Base-by-base conservation (phyloP, 2,113 vertebrate genomes). In the Grallaria varia region DNA sequence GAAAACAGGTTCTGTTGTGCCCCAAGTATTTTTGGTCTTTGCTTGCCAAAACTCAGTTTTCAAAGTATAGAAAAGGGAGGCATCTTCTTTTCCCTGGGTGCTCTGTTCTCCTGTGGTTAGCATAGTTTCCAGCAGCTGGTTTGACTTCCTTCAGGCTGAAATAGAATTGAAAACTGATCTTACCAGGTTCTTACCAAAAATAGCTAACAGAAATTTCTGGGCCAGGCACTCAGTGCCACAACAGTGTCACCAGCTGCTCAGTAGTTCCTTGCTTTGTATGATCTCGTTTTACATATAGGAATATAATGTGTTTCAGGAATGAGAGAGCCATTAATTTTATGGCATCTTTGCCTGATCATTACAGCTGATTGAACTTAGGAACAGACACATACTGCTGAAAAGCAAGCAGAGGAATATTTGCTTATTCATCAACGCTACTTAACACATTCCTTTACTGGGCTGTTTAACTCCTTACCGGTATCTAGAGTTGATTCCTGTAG, bases 381-480 rank as follows among this genome's bases (percentile, higher is more conserved):
- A 56, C 22, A 69, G 37, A 56, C 17, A 76, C 4, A 37, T 3
- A 21, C 8, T n/a, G 60, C 18, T 24, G 47, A 37, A 47, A 78
- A 85, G n/a, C 23, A 62, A 74, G 9, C 25, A 39, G 78, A 75
- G 27, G 10, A 72, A 23, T 49, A 72, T 66, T 56, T 85, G 20
- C 18, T 39, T 53, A 77, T 73, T 73, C 2, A 6, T 56, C 28
- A 40, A 3, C 12, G 4, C n/a, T 33, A 53, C 25, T 63, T 55
- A 63, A 49, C 27, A 23, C 0, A 0, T 39, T 13, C 31, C 14
- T 45, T 50, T 56, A 37, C 63, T 77, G 37, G 60, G 25, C 27
- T 75, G 31, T 24, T 91, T 60, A 13, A 25, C 73, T 91, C 64
- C 98, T 98, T 96, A 99, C 98, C 99, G 86, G 96, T 96, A 58